Percentiles rank a stretch among this genome's conserved stretches.
phyloP scores from a whole-genome alignment of 2,113 vertebrate genomes.

The Empidonax alnorum region DNA sequence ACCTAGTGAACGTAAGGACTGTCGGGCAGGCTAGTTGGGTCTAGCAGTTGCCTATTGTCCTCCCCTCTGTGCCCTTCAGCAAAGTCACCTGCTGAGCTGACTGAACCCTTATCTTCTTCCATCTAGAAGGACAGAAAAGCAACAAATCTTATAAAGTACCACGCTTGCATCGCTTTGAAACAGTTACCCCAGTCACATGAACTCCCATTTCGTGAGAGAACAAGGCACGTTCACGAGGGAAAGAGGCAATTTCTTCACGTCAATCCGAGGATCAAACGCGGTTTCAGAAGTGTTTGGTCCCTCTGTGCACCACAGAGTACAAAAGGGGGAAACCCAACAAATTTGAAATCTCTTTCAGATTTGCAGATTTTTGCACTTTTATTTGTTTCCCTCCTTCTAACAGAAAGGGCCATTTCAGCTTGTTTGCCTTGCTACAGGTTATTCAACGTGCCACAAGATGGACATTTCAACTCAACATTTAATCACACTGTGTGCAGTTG shows the following conservation, averaged over 20 bases:
- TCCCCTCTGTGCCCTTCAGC: slow-evolving; percentile 97
- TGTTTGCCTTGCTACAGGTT: not conserved
- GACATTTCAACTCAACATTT: not conserved
- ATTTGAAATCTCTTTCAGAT: not conserved
- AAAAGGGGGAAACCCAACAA: not conserved
- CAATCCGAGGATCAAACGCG: not conserved
- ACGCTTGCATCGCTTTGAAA: slow-evolving; percentile 53
- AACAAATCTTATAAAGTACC: slow-evolving; percentile 75
- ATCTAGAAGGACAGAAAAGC: slow-evolving; percentile 96
- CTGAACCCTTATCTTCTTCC: slow-evolving; percentile 96
- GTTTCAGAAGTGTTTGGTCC: not conserved
- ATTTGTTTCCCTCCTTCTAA: not conserved
- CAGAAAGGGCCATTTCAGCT: not conserved
- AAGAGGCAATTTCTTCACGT: not conserved
- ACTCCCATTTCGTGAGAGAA: not conserved
- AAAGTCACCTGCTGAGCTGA: slow-evolving; percentile 98
- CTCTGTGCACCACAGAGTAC: not conserved
- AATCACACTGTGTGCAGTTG: not conserved
- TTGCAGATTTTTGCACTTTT: not conserved
- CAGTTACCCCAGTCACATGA: slow-evolving; percentile 28
- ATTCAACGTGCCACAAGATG: not conserved
- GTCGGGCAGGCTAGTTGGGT: slow-evolving; percentile 84
- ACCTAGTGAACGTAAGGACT: slow-evolving; percentile 89
- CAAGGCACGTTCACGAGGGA: not conserved
- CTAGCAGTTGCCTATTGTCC: slow-evolving; percentile 96